These are phyloP conservation scores for Gasterosteus nipponicus DNA, from an alignment of 2,113 vertebrate genomes.

Conservation along the genomic window DNA sequence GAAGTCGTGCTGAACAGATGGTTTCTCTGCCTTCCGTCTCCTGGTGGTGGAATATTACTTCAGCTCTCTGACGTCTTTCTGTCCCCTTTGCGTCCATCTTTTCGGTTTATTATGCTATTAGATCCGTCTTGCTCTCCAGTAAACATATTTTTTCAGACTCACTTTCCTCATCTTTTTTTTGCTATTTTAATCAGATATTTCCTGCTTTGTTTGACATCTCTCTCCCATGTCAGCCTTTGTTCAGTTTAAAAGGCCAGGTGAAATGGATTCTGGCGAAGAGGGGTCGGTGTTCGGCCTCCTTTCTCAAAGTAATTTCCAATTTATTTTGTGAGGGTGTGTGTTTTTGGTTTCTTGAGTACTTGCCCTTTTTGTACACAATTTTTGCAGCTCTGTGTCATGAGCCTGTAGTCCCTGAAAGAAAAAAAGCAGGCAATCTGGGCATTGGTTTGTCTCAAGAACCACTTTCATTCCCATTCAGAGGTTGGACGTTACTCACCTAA, in stretches of 20 bases:
- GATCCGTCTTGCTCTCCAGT: constrained; percentile 13
- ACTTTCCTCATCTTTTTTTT: constrained; percentile 1
- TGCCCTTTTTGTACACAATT: constrained; percentile 49
- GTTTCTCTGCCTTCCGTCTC: constrained; percentile 58
- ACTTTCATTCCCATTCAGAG: constrained; percentile 63
- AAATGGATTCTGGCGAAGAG: constrained; percentile 53
- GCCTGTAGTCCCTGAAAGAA: constrained; percentile 44
- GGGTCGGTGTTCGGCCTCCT: constrained; percentile 40
- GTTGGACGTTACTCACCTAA: constrained; percentile 44
- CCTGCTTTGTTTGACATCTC: constrained; percentile 44
- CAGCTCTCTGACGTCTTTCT: constrained; percentile 5
- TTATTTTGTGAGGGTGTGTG: constrained; percentile 14
- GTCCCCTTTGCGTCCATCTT: constrained; percentile 1
- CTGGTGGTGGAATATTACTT: constrained; percentile 39
- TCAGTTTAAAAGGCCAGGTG: constrained; percentile 57
- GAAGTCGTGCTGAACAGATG: constrained; percentile 74
- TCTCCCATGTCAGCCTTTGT: constrained; percentile 51
- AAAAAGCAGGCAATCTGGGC: constrained; percentile 66
- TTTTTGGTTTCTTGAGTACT: constrained; percentile 16
- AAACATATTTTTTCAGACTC: constrained; percentile 18
- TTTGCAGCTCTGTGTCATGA: constrained; percentile 61
- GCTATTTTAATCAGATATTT: constrained; percentile 24
- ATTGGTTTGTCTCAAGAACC: constrained; percentile 59
- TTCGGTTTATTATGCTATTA: constrained; percentile 14
- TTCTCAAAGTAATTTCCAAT: constrained; percentile 7